Evolutionary conservation across 1,140 invertebrate species (phyloP), one percentile per base, ranked within the genome.

Genomic region (Cataglyphis hispanica): DNA sequence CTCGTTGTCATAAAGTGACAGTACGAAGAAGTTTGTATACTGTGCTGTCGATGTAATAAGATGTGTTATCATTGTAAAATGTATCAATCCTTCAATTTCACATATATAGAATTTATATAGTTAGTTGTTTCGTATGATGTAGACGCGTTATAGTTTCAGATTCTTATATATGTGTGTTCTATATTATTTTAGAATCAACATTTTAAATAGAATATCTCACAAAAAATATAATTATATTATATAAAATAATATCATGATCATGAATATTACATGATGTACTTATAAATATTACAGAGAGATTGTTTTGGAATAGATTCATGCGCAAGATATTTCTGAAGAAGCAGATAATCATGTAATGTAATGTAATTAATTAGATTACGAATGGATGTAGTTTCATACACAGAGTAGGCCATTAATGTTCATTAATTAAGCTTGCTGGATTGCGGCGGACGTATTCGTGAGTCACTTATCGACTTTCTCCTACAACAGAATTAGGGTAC

Each of bases 401-500:
- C n/a, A 77, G 27, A 40, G 10, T 19, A 50, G 5, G 27, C n/a
- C 25, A 19, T 61, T 66, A 10, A 10, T 66, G 43, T 53, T 78
- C 77, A 76, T 78, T 78, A 22, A 78, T 84, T 84, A 78, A 11
- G 43, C 27, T 77, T 40, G 66, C 53, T 37, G 70, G 56, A 75
- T 85, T 70, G 70, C 25, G 76, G 61, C 86, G 86, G 66, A 83
- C 84, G 25, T 77, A 53, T 16, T 27, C 74, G 81, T 92, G 90
- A 93, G 77, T 93, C 92, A 92, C 86, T 77, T 92, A 92, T 93
- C 87, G 91, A 92, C 91, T 92, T 92, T 93, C 91, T 89, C 86
- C 78, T 84, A 78, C 46, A 75, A 58, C 67, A 86, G 84, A 83
- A 81, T 46, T 84, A 50, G 66, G 67, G n/a, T 60, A 61, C 46